A percentile compares a stretch with the other conserved stretches of the same genome.
Conservation (phyloP, 2,113 vertebrate species). For the Carlito syrichta region DNA sequence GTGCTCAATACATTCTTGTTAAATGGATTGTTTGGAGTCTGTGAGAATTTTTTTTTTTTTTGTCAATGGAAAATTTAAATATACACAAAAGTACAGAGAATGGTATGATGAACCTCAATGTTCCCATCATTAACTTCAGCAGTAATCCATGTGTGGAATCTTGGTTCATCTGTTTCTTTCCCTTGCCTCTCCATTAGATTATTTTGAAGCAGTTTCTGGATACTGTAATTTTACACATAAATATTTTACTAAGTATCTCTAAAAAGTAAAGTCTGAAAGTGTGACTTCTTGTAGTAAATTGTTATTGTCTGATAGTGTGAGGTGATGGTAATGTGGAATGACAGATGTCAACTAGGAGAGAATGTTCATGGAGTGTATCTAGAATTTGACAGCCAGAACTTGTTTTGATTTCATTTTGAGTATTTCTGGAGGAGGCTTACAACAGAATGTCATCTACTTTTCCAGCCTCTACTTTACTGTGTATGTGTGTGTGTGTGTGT, state of each 20-base stretch:
- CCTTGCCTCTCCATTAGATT: background rate
- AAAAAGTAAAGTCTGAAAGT: background rate
- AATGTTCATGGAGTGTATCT: background rate
- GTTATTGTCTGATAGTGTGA: background rate
- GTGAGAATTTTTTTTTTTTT: background rate
- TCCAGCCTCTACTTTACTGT: background rate
- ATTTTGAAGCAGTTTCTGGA: constrained; percentile 23
- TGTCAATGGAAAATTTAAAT: background rate
- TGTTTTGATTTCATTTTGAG: constrained; percentile 61
- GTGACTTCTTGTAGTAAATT: background rate
- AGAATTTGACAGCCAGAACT: constrained; percentile 31
- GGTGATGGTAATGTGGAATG: background rate
- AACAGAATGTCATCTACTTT: constrained; percentile 29
- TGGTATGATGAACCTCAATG: background rate
- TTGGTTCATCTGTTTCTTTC: background rate
- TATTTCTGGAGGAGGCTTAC: constrained; percentile 52
- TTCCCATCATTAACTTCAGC: background rate
- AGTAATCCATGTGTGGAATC: background rate
- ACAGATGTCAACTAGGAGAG: background rate
- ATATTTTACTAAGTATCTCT: background rate
- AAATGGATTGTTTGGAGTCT: constrained; percentile 1
- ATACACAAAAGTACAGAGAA: background rate
- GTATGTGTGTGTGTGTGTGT: background rate
- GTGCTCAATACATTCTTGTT: background rate
- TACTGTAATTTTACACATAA: background rate